These are phyloP conservation scores for Apoderus coryli DNA, from an alignment of 2,888 invertebrate species.

Conservation along the genomic window DNA sequence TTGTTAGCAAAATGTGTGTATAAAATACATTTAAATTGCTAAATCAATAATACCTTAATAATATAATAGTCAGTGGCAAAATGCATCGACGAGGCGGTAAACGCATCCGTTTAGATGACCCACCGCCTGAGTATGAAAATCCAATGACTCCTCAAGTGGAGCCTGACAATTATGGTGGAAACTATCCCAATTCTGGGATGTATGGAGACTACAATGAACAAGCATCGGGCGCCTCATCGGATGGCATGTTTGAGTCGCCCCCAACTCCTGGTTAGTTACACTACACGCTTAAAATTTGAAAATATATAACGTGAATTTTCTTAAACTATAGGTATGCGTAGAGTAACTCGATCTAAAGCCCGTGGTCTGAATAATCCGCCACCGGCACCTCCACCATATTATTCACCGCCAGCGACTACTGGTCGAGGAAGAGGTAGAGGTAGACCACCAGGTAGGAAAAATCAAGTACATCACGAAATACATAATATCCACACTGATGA, in stretches of 20 bases:
- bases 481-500: no score
- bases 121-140: constrained; percentile 76
- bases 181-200: constrained; percentile 27
- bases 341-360: constrained; percentile 51
- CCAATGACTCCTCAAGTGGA: constrained; percentile 42
- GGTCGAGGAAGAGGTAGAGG: constrained; percentile 34
- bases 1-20: no score
- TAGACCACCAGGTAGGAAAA: constrained; percentile 39
- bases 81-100: constrained; percentile 81
- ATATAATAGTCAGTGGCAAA: no score
- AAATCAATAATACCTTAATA: no score
- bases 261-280: no score
- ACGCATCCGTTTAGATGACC: constrained; percentile 84
- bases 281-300: no score
- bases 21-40: no score
- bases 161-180: constrained; percentile 34
- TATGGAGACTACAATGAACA: constrained; percentile 29
- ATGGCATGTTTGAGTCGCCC: constrained; percentile 36
- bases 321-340: constrained; percentile 41
- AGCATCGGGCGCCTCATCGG: constrained; percentile 24
- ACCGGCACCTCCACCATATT: constrained; percentile 30
- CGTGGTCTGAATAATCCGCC: constrained; percentile 26
- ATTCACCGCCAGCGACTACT: constrained; percentile 28
- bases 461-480: constrained; percentile 31
- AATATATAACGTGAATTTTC: no score